Percentiles rank a stretch among this genome's conserved stretches.
These are phyloP conservation scores for Oophaga pumilio DNA, from an alignment of 2,113 vertebrate species.

Conservation along the genomic window DNA sequence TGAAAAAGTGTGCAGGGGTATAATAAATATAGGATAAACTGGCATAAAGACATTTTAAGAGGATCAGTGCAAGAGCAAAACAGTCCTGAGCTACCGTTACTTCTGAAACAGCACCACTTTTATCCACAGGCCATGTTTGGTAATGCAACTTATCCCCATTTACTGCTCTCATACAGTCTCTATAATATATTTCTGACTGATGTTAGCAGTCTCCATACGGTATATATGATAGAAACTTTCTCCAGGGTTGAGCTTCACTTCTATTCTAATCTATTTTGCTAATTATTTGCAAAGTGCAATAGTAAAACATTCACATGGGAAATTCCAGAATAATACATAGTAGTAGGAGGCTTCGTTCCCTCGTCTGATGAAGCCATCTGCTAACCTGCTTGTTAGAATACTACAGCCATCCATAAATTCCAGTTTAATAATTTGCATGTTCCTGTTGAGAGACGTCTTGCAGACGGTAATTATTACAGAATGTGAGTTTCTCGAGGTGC, in stretches of 20 bases:
- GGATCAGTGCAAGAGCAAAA: no score
- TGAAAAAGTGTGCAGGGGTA: no score
- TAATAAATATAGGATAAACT: no score
- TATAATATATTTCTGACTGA: background rate
- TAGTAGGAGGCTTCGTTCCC: background rate
- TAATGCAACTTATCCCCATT: background rate
- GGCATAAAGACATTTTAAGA: no score
- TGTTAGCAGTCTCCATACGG: background rate
- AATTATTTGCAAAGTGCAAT: background rate
- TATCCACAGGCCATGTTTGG: background rate
- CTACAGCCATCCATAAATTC: constrained; percentile 35
- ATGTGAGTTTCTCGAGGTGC: constrained; percentile 55
- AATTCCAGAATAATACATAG: background rate
- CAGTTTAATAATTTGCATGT: constrained; percentile 27
- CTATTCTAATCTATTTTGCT: background rate
- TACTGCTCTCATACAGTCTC: background rate
- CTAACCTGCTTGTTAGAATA: constrained; percentile 4
- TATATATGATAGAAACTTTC: background rate
- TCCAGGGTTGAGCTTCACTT: background rate
- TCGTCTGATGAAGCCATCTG: constrained; percentile 36
- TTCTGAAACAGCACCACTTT: no score
- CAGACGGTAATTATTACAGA: constrained; percentile 53
- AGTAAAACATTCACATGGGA: background rate
- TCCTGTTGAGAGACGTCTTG: constrained; percentile 55
- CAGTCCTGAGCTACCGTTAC: no score